Evolutionary conservation across 2,888 invertebrate genomes (phyloP), one percentile per base, ranked within the genome.

Genomic region (Pristionchus maxplancki): DNA sequence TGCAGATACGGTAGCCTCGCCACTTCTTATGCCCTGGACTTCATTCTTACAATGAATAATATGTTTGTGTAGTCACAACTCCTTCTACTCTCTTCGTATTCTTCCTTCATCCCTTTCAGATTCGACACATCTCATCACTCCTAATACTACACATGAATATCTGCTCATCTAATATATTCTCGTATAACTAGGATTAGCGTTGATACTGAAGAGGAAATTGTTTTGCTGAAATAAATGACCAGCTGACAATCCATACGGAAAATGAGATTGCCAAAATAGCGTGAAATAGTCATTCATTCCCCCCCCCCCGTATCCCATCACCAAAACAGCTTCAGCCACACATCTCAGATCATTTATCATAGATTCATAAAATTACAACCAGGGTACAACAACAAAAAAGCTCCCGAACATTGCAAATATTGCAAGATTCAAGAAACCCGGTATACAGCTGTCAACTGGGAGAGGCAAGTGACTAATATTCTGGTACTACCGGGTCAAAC

Each of bases 281-380:
- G 8, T n/a, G 31, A 67, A 67, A 34, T 44, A 44, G 44, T 44
- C 44, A 44, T 44, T 11, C 28, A 58, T 62, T 28, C 50, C 4
- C 50, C 8, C 4, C 9, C 24, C n/a, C 4, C 9, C 6, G n/a
- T 6, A 58, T 58, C n/a, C 58, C n/a, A 58, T n/a, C 58, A 67
- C 13, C 67, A 67, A 67, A 67, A 31, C 67, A 67, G 31, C 67
- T 13, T 34, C 31, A 67, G 1, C 15, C 13, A 48, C 44, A 28
- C 9, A 78, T 78, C n/a, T 78, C 40, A 44, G 37, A 71, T 48
- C 37, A 48, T 78, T 78, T 78, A 78, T 78, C 44, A 78, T 74
- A 24, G 40, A 74, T 40, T 44, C 40, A 40, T 48, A 20, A 48
- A 40, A 78, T 78, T 78, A 78, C 78, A 78, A 78, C 44, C 44